phyloP scores from a whole-genome alignment of 2,797 vertebrate genomes.

The Ceyx erithaca region DNA sequence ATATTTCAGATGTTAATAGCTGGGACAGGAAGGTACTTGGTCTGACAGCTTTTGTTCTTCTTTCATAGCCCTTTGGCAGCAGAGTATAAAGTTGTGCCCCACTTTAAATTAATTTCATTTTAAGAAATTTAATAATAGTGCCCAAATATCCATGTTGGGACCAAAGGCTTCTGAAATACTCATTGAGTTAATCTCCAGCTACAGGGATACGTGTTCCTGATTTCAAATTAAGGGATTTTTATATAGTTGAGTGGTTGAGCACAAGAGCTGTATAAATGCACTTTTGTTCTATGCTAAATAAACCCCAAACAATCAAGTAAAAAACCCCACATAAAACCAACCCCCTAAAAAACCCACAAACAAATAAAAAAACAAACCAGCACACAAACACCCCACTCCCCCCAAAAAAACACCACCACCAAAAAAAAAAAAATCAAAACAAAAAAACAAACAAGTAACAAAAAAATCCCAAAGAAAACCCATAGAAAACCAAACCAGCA shows the following conservation, averaged over 20 bases:
- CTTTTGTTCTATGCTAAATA: neutral
- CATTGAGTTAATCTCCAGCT: neutral
- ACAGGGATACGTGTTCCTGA: neutral
- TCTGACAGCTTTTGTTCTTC: neutral
- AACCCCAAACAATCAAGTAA: neutral
- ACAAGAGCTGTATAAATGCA: neutral
- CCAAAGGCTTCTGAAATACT: neutral
- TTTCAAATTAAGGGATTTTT: neutral
- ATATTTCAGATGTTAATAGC: neutral
- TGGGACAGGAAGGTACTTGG: neutral
- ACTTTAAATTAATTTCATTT: neutral
- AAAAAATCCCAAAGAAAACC: too few relatives aligned
- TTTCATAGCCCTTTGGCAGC: neutral
- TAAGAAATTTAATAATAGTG: neutral
- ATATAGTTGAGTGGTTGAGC: neutral
- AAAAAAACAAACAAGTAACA: too few relatives aligned
- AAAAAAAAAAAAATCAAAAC: neutral
- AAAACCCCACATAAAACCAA: neutral
- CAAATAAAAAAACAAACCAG: too few relatives aligned
- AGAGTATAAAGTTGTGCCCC: neutral
- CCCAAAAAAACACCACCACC: too few relatives aligned
- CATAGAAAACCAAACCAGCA: neutral
- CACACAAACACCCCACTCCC: too few relatives aligned
- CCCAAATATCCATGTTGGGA: neutral
- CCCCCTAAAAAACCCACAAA: too few relatives aligned